Base-by-base conservation (phyloP, 1,140 invertebrate species). In the Papilio polytes region DNA sequence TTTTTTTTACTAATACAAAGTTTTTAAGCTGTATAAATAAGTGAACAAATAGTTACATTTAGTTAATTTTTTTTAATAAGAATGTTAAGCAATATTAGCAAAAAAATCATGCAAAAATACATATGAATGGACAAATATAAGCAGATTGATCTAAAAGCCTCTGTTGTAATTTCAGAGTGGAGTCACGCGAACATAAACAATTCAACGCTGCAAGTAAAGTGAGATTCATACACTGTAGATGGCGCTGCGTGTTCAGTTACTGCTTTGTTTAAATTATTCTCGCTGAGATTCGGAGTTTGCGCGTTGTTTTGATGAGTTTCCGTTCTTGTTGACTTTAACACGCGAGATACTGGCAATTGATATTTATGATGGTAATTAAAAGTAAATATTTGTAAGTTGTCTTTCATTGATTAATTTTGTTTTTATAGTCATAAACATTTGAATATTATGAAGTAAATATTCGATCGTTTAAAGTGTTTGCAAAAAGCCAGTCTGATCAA, bases 311-410 rank as follows among this genome's bases (percentile, higher is more conserved):
- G 59, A 63, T 63, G 59, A 63, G 59, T 63, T 63, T 26, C 20
- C 10, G 8, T 26, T 63, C 59, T 63, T 63, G 59, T 63, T 63
- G 59, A 63, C 22, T 63, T 63, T 26, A 63, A 63, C 59, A 20
- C 59, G 59, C 59, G 59, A 63, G 59, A 22, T 10, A 63, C 8
- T n/a, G 15, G 59, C 20, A 22, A 63, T 63, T 63, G 20, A 63
- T 63, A 63, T 63, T 63, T 63, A 63, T 63, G 20, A 63, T 63
- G 59, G n/a, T 26, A 63, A 63, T 63, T 22, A 63, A 63, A 63
- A 63, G 59, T 63, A 63, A 63, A 63, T 12, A 22, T 63, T 63
- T 63, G 20, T 26, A 26, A 26, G 20, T 63, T 6, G 26, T 20
- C 20, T 63, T 63, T 10, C 20, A 63, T 63, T 63, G 22, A 63